Base-by-base conservation (phyloP, 2,113 vertebrate species). In the Columba livia region DNA sequence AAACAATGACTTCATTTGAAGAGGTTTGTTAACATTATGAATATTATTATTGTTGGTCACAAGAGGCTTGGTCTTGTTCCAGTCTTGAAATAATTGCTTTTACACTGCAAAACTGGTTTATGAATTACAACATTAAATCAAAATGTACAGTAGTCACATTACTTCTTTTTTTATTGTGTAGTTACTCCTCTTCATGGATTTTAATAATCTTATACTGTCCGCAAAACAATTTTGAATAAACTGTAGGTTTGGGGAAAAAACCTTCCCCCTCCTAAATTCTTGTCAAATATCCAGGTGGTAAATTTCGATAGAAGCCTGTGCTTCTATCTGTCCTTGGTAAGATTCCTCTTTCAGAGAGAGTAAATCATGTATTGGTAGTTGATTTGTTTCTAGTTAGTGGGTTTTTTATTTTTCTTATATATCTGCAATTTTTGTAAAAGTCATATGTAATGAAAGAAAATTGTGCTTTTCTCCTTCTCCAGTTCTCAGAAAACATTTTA, bases 1-100 rank as follows among this genome's bases (percentile, higher is more conserved):
- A 97, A 96, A 79, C 73, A 88, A 69, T 92, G n/a, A 83, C 90
- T 96, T 93, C 47, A 85, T 94, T 64, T 95, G 85, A 96, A 96
- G 93, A 94, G 80, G 82, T 86, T 87, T 96, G 74, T 94, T 95
- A 89, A 75, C 50, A 66, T 75, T 72, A 91, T 47, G 65, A 95
- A 94, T 88, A 93, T 92, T 90, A 92, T 94, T 96, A 81, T 72
- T 79, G 47, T 94, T 93, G 74, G 73, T 96, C 93, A 94, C 67
- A 88, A 96, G 92, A 90, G 88, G 60, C 28, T 90, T 93, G 79
- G 61, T 86, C 69, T 90, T 90, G 26, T 88, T 96, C 88, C 85
- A 95, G 64, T 64, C 90, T 89, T 88, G 73, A 74, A 90, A 78
- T 58, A 96, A 91, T 85, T 93, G 38, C 67, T 96, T 95, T 91